phyloP scores from a whole-genome alignment of 2,797 vertebrate genomes.

The Artibeus lituratus region DNA sequence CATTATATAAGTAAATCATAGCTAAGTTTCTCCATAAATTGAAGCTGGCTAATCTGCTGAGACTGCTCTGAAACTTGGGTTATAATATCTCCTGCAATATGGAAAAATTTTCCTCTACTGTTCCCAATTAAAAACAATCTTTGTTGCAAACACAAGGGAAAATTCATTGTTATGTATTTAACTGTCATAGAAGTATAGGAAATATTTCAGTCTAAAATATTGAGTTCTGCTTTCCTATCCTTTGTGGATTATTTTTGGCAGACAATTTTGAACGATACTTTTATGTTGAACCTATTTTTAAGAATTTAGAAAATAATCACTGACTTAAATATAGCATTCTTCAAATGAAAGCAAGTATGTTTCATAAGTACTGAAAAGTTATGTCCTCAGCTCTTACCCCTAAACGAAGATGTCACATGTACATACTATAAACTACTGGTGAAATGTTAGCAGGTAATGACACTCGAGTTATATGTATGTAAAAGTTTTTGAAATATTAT shows the following conservation, averaged over 20 bases:
- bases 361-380: conserved; percentile 2
- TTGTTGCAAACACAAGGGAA: conserved; percentile 49
- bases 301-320: conserved; percentile 45
- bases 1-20: conserved; percentile 44
- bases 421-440: background rate
- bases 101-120: conserved; percentile 42
- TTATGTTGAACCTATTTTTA: conserved; percentile 36
- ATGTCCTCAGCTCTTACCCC: background rate
- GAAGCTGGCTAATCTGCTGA: conserved; percentile 21
- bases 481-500: background rate
- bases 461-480: background rate
- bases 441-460: conserved; percentile 17
- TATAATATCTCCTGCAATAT: conserved; percentile 33
- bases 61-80: conserved; percentile 19
- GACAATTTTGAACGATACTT: background rate
- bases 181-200: conserved; percentile 44
- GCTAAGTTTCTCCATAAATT: conserved; percentile 44
- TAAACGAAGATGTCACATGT: background rate
- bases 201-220: conserved; percentile 35
- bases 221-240: conserved; percentile 1
- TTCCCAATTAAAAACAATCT: conserved; percentile 63
- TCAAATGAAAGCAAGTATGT: background rate
- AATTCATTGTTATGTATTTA: conserved; percentile 44
- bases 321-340: conserved; percentile 28
- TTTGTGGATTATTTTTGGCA: conserved; percentile 34